phyloP scores from a whole-genome alignment of 2,888 invertebrate genomes.

The Drosophila pseudotakahashii region DNA sequence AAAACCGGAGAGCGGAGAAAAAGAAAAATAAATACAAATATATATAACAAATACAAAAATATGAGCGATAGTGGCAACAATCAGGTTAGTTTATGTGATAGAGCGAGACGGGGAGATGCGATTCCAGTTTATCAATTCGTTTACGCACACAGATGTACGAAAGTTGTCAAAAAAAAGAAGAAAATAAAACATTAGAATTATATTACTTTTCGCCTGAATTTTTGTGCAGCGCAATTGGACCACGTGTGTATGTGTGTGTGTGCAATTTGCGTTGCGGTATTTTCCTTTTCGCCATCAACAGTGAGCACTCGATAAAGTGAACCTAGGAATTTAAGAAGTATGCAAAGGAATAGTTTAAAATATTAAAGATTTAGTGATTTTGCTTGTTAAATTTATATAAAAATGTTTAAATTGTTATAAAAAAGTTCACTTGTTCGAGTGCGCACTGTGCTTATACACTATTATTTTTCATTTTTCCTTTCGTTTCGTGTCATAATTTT shows the following conservation, averaged over 20 bases:
- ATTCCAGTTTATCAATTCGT: constrained; percentile 13
- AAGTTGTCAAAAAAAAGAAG: constrained; percentile 2
- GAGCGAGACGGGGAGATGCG: background rate
- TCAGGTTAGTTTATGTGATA: constrained; percentile 68
- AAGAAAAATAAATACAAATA: constrained; percentile 57
- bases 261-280: constrained; percentile 42
- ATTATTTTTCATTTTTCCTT: constrained; percentile 20
- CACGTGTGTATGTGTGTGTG: constrained; percentile 24
- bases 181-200: constrained; percentile 15
- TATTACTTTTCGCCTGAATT: constrained; percentile 8
- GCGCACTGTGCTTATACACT: constrained; percentile 10
- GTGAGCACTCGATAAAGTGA: background rate
- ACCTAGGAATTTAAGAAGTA: background rate
- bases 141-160: constrained; percentile 25
- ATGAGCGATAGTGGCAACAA: constrained; percentile 70
- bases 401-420: too few relatives aligned
- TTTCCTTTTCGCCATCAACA: constrained; percentile 10
- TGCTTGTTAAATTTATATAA: background rate
- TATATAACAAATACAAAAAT: constrained; percentile 50
- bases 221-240: constrained; percentile 13
- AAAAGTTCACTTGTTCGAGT: background rate
- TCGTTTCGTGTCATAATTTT: constrained; percentile 58
- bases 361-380: background rate
- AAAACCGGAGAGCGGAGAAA: constrained; percentile 2
- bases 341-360: background rate